Base-by-base conservation (phyloP, 1,140 invertebrate species). In the Tetraneura akinire region DNA sequence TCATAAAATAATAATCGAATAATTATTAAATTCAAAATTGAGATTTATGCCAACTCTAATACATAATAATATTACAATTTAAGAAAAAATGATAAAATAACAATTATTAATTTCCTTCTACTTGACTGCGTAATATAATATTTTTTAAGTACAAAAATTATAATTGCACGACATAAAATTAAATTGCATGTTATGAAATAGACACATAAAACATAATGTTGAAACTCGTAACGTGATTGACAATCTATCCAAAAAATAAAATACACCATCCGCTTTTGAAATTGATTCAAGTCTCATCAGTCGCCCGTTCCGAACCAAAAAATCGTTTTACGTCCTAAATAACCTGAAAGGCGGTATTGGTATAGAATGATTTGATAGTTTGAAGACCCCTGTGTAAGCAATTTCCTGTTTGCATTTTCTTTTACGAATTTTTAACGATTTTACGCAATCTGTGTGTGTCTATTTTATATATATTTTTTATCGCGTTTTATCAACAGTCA, bases 361-460 rank as follows among this genome's bases (percentile, higher is more conserved):
- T 18, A 26, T 51, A 32, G 71, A n/a, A n/a, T n/a, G n/a, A n/a
- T 37, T 53, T 57, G 51, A 29, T 55, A 49, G 51, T 53, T 23
- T 51, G 6, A 11, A 57, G 29, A 37, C 26, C 16, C 6, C 11
- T 23, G 29, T 49, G 71, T 13, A 37, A 51, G 71, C 47, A 74
- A 74, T 74, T 74, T 74, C 51, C 32, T n/a, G 23, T 51, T 32
- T 14, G 26, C 51, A 51, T 71, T 71, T 42, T 37, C 18, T 57
- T 16, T 37, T 74, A 74, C 51, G 71, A 74, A 74, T 74, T 74
- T 74, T 74, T 55, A n/a, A n/a, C n/a, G n/a, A n/a, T n/a, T n/a
- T n/a, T n/a, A n/a, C n/a, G n/a, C n/a, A n/a, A n/a, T n/a, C n/a
- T n/a, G n/a, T n/a, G n/a, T n/a, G n/a, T n/a, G n/a, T 70, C 51